These are phyloP conservation scores for Dryoscopus gambensis DNA, from an alignment of 2,113 vertebrate genomes.

Conservation along the genomic window DNA sequence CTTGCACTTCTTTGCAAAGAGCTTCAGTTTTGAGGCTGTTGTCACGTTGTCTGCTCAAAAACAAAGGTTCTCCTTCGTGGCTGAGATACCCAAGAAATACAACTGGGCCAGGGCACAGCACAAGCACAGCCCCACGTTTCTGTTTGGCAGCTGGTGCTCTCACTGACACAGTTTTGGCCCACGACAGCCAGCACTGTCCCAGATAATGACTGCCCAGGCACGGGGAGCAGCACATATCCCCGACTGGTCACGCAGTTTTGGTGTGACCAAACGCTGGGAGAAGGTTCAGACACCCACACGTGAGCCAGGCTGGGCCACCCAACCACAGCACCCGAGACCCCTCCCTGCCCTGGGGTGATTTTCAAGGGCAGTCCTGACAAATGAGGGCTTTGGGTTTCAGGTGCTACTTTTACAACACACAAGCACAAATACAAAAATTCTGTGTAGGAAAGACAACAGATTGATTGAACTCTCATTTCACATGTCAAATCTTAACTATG, in stretches of 20 bases:
- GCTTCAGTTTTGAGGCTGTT: background rate
- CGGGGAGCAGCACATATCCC: background rate
- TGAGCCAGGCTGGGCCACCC: background rate
- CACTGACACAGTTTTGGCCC: background rate
- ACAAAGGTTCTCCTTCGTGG: background rate
- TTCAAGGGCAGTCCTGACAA: background rate
- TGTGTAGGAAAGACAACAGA: background rate
- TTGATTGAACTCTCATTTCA: background rate
- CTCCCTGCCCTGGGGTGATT: background rate
- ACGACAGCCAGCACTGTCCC: background rate
- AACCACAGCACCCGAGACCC: background rate
- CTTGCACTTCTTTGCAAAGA: background rate
- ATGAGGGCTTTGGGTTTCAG: background rate
- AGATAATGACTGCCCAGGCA: background rate
- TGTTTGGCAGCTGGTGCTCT: background rate
- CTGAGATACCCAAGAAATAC: background rate
- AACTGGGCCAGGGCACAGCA: background rate
- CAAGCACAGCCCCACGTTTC: background rate
- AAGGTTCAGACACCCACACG: background rate
- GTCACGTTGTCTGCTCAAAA: background rate
- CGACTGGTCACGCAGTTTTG: background rate
- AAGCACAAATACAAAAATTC: background rate
- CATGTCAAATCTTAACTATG: background rate
- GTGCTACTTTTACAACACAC: background rate
- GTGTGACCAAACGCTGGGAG: background rate